phyloP scores from a whole-genome alignment of 2,113 vertebrate species.

The Hippolais icterina region DNA sequence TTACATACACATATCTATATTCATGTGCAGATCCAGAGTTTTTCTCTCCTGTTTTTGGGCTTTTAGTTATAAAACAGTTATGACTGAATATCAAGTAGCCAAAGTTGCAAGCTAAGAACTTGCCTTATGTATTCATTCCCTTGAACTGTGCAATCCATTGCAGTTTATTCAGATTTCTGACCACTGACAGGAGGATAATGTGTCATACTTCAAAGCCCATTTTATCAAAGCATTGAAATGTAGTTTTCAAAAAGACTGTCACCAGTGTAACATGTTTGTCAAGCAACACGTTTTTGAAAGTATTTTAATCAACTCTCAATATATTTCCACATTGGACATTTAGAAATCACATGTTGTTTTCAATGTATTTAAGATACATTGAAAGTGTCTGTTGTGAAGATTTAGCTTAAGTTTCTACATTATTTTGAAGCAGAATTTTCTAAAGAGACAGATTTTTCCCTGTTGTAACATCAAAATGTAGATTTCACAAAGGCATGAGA shows the following conservation, averaged over 20 bases:
- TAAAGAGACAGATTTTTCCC: not conserved
- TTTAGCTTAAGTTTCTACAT: not conserved
- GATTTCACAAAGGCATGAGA: not conserved
- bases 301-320: not conserved
- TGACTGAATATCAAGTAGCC: not conserved
- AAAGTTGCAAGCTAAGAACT: not conserved
- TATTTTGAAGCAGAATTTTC: not conserved
- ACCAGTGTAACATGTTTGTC: not conserved
- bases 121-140: not conserved
- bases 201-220: not conserved
- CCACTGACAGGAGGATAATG: not conserved
- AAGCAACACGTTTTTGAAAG: not conserved
- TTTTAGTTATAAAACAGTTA: not conserved
- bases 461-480: not conserved
- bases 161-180: slow-evolving; percentile 11
- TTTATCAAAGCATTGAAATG: not conserved
- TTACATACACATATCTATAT: not conserved
- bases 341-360: not conserved
- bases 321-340: not conserved
- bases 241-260: not conserved
- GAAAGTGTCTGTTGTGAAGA: not conserved
- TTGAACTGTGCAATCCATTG: not conserved
- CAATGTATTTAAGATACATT: not conserved
- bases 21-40: not conserved
- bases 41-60: not conserved